phyloP scores from a whole-genome alignment of 2,888 invertebrate genomes.

The Oegoconia quadripuncta region DNA sequence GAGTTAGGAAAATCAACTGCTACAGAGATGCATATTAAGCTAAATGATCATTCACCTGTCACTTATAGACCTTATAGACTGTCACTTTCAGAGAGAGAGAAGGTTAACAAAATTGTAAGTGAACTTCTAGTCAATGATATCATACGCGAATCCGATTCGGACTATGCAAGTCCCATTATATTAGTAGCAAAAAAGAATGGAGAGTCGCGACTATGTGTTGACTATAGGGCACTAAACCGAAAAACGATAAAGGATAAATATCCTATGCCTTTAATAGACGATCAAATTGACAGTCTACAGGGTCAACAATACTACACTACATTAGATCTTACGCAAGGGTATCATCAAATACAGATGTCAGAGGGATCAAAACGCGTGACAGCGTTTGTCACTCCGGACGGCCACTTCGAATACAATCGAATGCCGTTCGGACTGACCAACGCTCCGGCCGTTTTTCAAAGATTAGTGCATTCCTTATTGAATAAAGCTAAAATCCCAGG shows the following conservation, averaged over 20 bases:
- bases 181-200: conserved; percentile 16
- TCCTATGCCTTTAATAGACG: conserved; percentile 23
- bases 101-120: conserved; percentile 9
- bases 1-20: conserved; percentile 11
- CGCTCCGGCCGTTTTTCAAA: no score
- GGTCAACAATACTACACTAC: conserved; percentile 9
- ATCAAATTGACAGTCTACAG: conserved; percentile 10
- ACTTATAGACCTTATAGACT: conserved; percentile 16
- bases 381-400: no score
- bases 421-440: no score
- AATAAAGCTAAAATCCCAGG: no score
- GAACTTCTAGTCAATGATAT: conserved; percentile 8
- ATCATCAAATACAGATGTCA: conserved; percentile 3
- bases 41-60: conserved; percentile 12
- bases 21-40: conserved; percentile 14
- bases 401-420: no score
- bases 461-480: no score
- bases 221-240: conserved; percentile 15
- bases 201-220: conserved; percentile 20
- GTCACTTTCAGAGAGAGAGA: conserved; percentile 4
- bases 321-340: conserved; percentile 5
- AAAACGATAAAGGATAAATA: conserved; percentile 13
- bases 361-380: conserved; percentile 3
- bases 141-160: conserved; percentile 7
- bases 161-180: conserved; percentile 13